phyloP scores from a whole-genome alignment of 2,797 vertebrate genomes.

The Otolemur crassicaudatus region DNA sequence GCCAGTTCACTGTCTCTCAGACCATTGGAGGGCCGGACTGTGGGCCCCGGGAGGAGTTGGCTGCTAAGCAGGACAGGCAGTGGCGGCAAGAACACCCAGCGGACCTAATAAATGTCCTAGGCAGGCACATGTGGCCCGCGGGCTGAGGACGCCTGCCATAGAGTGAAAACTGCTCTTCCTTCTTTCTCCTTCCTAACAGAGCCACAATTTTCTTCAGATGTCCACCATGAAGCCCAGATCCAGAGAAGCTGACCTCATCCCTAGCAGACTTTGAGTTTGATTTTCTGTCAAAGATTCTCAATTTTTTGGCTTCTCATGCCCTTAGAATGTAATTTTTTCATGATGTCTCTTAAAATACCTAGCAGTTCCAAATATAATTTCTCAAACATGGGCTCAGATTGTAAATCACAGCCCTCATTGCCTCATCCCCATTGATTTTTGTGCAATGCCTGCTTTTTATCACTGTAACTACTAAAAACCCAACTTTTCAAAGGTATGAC shows the following conservation, averaged over 20 bases:
- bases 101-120: no score
- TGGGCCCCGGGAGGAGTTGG: no score
- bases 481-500: background rate
- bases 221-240: background rate
- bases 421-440: background rate
- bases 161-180: background rate
- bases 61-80: no score
- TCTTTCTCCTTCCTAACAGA: background rate
- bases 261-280: background rate
- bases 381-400: background rate
- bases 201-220: background rate
- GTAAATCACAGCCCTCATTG: background rate
- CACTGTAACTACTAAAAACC: background rate
- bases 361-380: background rate
- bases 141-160: no score
- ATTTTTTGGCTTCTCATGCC: background rate
- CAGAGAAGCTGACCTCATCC: background rate
- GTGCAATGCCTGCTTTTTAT: background rate
- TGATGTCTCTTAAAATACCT: background rate
- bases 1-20: no score
- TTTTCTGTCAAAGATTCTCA: background rate
- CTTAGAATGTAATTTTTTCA: background rate
- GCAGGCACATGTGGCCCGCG: no score
- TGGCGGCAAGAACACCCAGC: no score
- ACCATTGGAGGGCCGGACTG: no score